Evolutionary conservation across 2,888 invertebrate species (phyloP), one percentile per base, ranked within the genome.

Genomic region (Camponotus fellah): DNA sequence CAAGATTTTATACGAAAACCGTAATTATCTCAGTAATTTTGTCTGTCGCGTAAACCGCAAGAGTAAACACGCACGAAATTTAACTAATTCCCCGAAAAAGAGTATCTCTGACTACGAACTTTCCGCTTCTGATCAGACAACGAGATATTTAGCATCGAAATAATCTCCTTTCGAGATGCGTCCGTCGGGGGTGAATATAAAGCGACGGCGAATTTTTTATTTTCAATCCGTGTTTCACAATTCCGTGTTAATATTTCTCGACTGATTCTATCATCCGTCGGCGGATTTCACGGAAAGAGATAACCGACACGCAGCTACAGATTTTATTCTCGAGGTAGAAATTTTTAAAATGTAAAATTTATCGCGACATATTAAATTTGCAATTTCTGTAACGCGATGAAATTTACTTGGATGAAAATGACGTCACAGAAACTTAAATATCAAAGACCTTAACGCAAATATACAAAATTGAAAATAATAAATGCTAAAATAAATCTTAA

Each of bases 61-160:
- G 2, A 26, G 37, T 37, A 77, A 12, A 8, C 8, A 79, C 46
- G 46, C 80, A 64, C 62, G 56, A 83, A 79, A 26, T 64, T 43
- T 71, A 80, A 88, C 85, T 49, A 82, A 86, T 89, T 85, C 80
- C 43, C n/a, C 66, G 84, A 89, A 26, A 26, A 26, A 88, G 62
- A 62, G 34, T 46, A 32, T 76, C 56, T 17, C 26, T 46, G 43
- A 34, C 21, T 21, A 37, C 53, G 17, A 37, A 32, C 17, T 34
- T 34, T 26, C 26, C 32, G 9, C 72, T 56, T 80, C 68, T 60
- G 85, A 71, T 62, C 37, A 5, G 1, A 58, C 32, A n/a, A 58
- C 83, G 69, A 21, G 80, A 80, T 72, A 66, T 66, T 71, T 80
- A 26, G 0, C 21, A 26, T 49, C 62, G 37, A 64, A 64, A 74